These are phyloP conservation scores for Eleutherodactylus coqui DNA, from an alignment of 2,797 vertebrate genomes.

Conservation along the genomic window DNA sequence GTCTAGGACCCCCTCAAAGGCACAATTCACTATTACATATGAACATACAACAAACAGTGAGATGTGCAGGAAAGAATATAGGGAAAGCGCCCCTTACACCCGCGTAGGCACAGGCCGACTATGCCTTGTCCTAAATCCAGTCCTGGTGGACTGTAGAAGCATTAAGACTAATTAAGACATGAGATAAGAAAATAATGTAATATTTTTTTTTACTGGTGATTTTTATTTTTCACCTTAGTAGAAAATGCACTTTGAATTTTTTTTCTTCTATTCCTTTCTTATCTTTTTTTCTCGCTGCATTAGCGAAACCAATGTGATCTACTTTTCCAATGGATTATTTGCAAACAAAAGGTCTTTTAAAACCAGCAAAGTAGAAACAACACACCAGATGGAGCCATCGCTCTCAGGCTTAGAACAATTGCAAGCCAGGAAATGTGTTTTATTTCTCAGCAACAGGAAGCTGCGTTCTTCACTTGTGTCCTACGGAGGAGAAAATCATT, in stretches of 20 bases:
- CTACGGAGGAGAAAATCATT: slow-evolving; percentile 50
- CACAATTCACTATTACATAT: too few relatives aligned
- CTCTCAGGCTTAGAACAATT: slow-evolving; percentile 61
- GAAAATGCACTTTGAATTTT: neutral
- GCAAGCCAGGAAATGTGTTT: slow-evolving; percentile 56
- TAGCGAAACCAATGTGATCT: neutral
- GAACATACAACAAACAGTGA: too few relatives aligned
- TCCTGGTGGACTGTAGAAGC: neutral
- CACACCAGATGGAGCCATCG: slow-evolving; percentile 69
- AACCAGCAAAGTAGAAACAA: slow-evolving; percentile 31
- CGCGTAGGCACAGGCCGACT: too few relatives aligned
- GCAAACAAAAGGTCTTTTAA: neutral
- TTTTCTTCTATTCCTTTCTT: neutral
- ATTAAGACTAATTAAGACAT: neutral
- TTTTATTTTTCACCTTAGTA: neutral
- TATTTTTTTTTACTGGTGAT: neutral
- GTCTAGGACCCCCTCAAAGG: too few relatives aligned
- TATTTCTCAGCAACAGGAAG: slow-evolving; percentile 56
- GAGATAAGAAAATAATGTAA: neutral
- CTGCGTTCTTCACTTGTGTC: slow-evolving; percentile 23
- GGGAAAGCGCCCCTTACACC: too few relatives aligned
- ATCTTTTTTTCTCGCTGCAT: neutral
- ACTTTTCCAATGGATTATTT: neutral
- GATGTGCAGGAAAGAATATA: too few relatives aligned
- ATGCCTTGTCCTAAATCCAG: neutral